Percentiles rank a stretch among this genome's conserved stretches.
Conservation (phyloP, 2,113 vertebrate genomes). For the Patagioenas fasciata region DNA sequence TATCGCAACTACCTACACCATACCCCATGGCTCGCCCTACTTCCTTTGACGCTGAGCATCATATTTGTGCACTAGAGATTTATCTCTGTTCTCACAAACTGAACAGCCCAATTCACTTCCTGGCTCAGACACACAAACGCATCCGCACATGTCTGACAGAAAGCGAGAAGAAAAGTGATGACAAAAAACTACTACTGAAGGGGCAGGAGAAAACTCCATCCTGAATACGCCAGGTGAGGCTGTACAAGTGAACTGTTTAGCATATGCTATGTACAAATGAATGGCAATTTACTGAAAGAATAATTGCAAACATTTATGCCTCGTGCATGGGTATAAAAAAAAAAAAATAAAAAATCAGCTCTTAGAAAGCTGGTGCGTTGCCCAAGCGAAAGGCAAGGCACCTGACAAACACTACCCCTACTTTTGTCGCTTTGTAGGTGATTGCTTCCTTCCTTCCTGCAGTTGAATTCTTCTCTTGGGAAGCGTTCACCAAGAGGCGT, state of each 20-base stretch:
- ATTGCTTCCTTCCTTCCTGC: conserved; percentile 63
- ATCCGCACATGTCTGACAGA: conserved; percentile 6
- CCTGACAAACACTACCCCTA: conserved; percentile 46
- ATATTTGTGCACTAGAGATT: background rate
- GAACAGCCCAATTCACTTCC: conserved; percentile 45
- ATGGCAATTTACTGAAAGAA: conserved; percentile 58
- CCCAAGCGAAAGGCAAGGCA: conserved; percentile 40
- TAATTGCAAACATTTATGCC: conserved; percentile 55
- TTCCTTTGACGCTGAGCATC: background rate
- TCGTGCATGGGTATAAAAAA: background rate
- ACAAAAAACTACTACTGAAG: conserved; percentile 35
- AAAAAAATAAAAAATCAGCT: background rate
- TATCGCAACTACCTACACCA: background rate
- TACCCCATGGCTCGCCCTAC: background rate
- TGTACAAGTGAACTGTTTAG: conserved; percentile 52
- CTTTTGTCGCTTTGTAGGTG: conserved; percentile 56
- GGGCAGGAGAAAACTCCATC: background rate
- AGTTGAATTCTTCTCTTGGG: conserved; percentile 54
- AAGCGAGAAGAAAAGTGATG: conserved; percentile 10
- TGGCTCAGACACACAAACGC: conserved; percentile 27
- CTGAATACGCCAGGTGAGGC: conserved; percentile 36
- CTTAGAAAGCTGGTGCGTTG: background rate
- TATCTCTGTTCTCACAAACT: conserved; percentile 24
- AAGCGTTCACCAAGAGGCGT: conserved; percentile 42
- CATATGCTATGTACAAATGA: conserved; percentile 49